phyloP scores from a whole-genome alignment of 2,113 vertebrate genomes.

The Meles meles region DNA sequence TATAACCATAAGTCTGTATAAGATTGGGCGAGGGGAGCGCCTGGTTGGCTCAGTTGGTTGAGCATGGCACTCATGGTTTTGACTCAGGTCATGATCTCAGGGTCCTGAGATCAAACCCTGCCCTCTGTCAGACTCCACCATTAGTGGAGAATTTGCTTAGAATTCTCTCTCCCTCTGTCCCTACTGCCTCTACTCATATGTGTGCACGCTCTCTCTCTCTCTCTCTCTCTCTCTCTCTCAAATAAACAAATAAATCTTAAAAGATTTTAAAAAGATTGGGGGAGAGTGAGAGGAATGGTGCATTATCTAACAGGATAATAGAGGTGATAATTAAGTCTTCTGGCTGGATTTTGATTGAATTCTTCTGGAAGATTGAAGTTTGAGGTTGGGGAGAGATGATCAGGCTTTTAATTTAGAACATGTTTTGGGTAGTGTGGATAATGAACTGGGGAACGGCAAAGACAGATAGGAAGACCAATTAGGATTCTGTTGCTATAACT shows the following conservation, averaged over 20 bases:
- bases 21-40: background rate
- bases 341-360: background rate
- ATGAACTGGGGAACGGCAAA: background rate
- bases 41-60: background rate
- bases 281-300: background rate
- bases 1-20: background rate
- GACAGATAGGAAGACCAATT: background rate
- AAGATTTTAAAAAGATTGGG: background rate
- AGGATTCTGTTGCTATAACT: background rate
- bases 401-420: background rate
- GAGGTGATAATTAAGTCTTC: background rate
- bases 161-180: background rate
- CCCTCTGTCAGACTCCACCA: background rate
- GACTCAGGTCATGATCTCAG: background rate
- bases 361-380: background rate
- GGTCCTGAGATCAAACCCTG: background rate
- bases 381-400: background rate
- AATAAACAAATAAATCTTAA: background rate
- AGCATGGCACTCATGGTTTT: background rate
- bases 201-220: background rate
- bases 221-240: background rate
- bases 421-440: background rate
- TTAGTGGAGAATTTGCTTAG: background rate
- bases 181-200: background rate
- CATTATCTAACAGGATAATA: background rate